These are phyloP conservation scores for Muntiacus muntjak DNA, from an alignment of 2,113 vertebrate species.

Conservation along the genomic window DNA sequence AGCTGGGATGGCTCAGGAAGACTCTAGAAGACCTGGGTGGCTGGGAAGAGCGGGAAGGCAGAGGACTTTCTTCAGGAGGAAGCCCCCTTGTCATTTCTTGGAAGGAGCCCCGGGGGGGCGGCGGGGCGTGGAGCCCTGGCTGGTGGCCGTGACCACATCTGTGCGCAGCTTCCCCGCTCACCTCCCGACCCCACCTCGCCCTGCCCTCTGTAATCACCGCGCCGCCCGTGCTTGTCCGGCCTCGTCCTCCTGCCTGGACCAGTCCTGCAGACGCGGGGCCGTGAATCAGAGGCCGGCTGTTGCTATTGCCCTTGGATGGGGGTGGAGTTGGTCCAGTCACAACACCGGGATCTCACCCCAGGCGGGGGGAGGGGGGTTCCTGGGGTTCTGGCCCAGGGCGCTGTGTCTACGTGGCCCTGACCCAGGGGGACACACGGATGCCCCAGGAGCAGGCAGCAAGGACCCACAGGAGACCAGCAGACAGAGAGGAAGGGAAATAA, in stretches of 20 bases:
- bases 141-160: not conserved
- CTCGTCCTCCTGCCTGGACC: conserved; percentile 33
- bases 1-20: not conserved
- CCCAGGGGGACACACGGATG: not conserved
- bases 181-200: not conserved
- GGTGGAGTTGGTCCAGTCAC: not conserved
- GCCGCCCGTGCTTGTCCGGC: conserved; percentile 35
- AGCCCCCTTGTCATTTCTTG: not conserved
- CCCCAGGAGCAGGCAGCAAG: not conserved
- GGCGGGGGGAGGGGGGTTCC: not conserved
- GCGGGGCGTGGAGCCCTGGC: rapidly evolving
- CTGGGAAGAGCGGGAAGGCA: not conserved
- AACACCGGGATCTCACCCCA: not conserved
- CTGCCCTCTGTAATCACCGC: not conserved
- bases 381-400: not conserved
- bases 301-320: not conserved
- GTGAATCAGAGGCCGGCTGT: not conserved
- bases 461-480: not conserved
- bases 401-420: not conserved
- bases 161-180: not conserved
- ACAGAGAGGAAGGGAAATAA: not conserved
- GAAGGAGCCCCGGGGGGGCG: not conserved
- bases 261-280: not conserved
- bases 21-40: not conserved
- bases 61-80: not conserved